A percentile compares a stretch with the other conserved stretches of the same genome.
These are phyloP conservation scores for Heterotilapia buettikoferi DNA, from an alignment of 2,113 vertebrate genomes.

Conservation along the genomic window DNA sequence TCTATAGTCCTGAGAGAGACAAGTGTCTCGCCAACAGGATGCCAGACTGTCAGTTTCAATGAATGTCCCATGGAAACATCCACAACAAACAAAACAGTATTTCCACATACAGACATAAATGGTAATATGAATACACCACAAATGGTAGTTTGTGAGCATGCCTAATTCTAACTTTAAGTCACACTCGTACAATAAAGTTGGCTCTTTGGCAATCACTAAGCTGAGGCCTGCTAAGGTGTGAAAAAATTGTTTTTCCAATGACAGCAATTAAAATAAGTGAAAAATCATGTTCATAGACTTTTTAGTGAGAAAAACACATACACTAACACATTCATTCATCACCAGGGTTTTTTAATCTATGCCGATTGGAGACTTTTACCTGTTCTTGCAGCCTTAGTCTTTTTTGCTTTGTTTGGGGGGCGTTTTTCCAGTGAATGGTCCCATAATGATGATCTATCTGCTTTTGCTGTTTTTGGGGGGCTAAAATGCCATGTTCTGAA, in stretches of 20 bases:
- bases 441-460: slow-evolving; percentile 29
- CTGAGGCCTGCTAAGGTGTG: not conserved
- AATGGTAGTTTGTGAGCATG: not conserved
- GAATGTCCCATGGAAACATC: slow-evolving; percentile 3
- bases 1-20: not conserved
- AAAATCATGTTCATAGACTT: not conserved
- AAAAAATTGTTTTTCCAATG: not conserved
- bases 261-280: not conserved
- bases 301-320: not conserved
- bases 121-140: not conserved
- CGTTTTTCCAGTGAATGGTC: not conserved
- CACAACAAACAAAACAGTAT: slow-evolving; percentile 17
- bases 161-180: not conserved
- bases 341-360: not conserved
- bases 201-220: not conserved
- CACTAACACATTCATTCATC: not conserved
- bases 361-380: not conserved
- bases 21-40: slow-evolving; percentile 41
- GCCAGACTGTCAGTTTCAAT: slow-evolving; percentile 5
- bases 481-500: slow-evolving; percentile 31
- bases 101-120: not conserved
- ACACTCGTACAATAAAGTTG: not conserved
- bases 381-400: not conserved
- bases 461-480: slow-evolving; percentile 1
- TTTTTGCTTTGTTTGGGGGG: not conserved